phyloP scores from a whole-genome alignment of 2,888 invertebrate genomes.

The Tyria jacobaeae region DNA sequence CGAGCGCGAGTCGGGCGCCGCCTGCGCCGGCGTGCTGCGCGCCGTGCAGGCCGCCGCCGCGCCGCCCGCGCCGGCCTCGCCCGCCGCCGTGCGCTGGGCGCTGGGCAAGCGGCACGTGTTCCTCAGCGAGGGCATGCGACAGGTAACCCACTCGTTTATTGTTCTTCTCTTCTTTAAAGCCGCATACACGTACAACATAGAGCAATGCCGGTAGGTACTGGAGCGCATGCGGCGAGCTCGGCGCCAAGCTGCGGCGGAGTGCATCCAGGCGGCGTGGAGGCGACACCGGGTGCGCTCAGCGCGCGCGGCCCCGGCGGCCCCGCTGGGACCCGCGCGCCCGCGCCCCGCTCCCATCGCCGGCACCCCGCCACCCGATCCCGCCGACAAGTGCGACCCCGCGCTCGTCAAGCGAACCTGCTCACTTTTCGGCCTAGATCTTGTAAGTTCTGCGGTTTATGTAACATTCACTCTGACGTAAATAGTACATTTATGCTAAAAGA shows the following conservation, averaged over 20 bases:
- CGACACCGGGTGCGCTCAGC: slow-evolving; percentile 89
- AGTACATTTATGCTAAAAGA: too few species aligned
- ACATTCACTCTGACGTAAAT: not conserved
- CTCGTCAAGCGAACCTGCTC: slow-evolving; percentile 96
- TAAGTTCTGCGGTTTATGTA: slow-evolving; percentile 64
- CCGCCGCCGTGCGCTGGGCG: slow-evolving; percentile 90
- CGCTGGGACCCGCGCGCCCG: slow-evolving; percentile 87
- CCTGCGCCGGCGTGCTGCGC: slow-evolving; percentile 91
- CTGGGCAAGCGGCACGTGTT: slow-evolving; percentile 97
- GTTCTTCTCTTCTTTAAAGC: too few species aligned
- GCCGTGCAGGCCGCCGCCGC: slow-evolving; percentile 92
- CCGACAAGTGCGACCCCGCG: slow-evolving; percentile 95
- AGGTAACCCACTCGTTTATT: slow-evolving; percentile 87
- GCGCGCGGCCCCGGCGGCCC: slow-evolving; percentile 35
- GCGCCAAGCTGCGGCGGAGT: slow-evolving; percentile 92
- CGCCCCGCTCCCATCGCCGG: slow-evolving; percentile 96
- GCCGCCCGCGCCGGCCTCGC: slow-evolving; percentile 92
- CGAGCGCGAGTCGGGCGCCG: slow-evolving; percentile 86
- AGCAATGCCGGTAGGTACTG: slow-evolving; percentile 88
- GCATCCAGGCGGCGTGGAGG: slow-evolving; percentile 94
- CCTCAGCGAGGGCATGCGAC: slow-evolving; percentile 96
- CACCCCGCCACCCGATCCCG: slow-evolving; percentile 94
- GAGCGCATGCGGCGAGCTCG: slow-evolving; percentile 93
- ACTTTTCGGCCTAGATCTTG: slow-evolving; percentile 95
- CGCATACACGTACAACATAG: too few species aligned